Base-by-base conservation (phyloP, 2,888 invertebrate genomes). In the Cephus rjabovi region DNA sequence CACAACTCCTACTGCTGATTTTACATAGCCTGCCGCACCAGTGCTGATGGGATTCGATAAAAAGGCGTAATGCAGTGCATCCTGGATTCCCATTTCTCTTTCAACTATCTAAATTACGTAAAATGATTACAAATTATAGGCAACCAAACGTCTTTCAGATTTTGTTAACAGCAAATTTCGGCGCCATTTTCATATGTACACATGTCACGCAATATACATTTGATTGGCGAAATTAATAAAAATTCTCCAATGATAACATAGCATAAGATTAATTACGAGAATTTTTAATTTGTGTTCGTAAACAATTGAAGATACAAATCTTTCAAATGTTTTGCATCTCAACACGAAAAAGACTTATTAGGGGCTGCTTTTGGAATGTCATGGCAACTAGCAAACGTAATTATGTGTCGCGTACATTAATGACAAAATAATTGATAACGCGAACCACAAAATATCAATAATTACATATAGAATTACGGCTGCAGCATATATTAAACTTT, bases 1-100 rank as follows among this genome's bases (percentile, higher is more conserved):
- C 82, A 87, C 87, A 74, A 84, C 77, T 74, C 81, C 79, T 37
- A 84, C 84, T 75, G 86, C 84, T 37, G 82, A 78, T 85, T 87
- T 87, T n/a, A 83, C 85, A 31, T 84, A 80, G 68, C 81, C 76
- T 34, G 85, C 81, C 11, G 87, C 83, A 31, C 80, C 81, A 12
- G 87, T 76, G 79, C 85, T 84, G 37, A 90, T 75, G 11, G 87
- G 90, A 81, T 87, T 89, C 23, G 85, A 84, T 74, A 88, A 87
- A 71, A 89, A 77, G 37, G 82, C 76, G 74, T 88, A 89, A 83
- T 80, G 85, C 6, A 89, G 6, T 12, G 84, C 79, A 37, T 89
- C 89, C 75, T 86, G 83, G 3, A 88, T 69, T 69, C 87, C 86
- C 87, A 87, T 88, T 75, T 80, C 82, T 73, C 71, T 56, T 56